Conservation (phyloP, 2,797 vertebrate species). For the Sebastes itinus region DNA sequence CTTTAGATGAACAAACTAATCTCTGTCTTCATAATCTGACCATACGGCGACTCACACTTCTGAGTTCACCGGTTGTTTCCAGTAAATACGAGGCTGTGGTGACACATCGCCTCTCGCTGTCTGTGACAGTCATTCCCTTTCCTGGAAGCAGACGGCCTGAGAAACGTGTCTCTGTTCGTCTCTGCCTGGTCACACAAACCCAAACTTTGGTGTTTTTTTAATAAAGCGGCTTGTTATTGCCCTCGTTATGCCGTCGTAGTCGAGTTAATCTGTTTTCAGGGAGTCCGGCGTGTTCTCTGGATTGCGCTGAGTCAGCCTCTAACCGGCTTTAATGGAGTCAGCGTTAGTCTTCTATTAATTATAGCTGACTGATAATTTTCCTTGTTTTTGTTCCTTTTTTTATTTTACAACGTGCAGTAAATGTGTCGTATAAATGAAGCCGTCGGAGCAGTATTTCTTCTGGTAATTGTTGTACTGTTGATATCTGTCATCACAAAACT, state of each 20-base stretch:
- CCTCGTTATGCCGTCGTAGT: slow-evolving; percentile 48
- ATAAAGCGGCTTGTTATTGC: slow-evolving; percentile 56
- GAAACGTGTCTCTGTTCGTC: not conserved
- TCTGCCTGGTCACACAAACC: slow-evolving; percentile 27
- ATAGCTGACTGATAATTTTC: slow-evolving; percentile 62
- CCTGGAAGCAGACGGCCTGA: not conserved
- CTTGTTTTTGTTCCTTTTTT: slow-evolving; percentile 40
- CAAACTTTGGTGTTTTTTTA: slow-evolving; percentile 33
- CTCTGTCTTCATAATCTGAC: not conserved
- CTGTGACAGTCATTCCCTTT: not conserved
- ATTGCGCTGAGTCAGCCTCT: slow-evolving; percentile 59
- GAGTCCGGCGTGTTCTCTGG: slow-evolving; percentile 31
- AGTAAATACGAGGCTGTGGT: not conserved
- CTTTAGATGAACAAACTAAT: not conserved
- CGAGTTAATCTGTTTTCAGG: slow-evolving; percentile 62
- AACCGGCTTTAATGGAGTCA: slow-evolving; percentile 62
- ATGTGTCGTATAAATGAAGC: slow-evolving; percentile 24
- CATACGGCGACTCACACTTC: not conserved
- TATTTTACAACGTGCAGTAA: slow-evolving; percentile 31
- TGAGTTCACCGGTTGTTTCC: not conserved
- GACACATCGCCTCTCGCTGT: not conserved
- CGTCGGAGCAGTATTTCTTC: not conserved
- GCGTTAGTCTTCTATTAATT: slow-evolving; percentile 67
- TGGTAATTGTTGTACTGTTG: not conserved
- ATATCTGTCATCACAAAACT: not conserved